Evolutionary conservation across 2,113 vertebrate species (phyloP), one percentile per base, ranked within the genome.

Genomic region (Cebidichthys violaceus): DNA sequence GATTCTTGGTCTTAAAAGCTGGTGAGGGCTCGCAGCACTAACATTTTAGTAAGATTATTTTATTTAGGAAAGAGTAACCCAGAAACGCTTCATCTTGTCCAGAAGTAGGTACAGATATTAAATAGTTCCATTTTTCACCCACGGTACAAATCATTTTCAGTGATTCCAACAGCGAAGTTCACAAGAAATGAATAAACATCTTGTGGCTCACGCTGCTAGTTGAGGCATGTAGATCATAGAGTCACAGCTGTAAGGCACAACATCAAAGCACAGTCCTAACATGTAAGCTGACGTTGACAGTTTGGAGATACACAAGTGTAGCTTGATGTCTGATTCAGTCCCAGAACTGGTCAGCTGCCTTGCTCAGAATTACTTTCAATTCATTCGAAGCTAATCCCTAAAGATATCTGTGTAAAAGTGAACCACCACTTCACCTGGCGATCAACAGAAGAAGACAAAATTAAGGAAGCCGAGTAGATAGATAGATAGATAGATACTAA

Each of bases 221-320:
- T 70, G 77, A 84, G 41, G 57, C 52, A 11, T 6, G 33, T 15
- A 55, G 50, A 70, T 79, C 11, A 82, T 35, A 77, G 55, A 70
- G 50, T 79, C 84, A 43, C 80, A 78, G 75, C 78, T 67, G 55
- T 41, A 39, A 65, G 75, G 62, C 59, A 66, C 39, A 69, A 74
- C 62, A 79, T 84, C 70, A 86, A 86, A 89, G 77, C 43, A 57
- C 50, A 45, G 83, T 59, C 2, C 41, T 33, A 14, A 68, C 62
- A 20, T 62, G 41, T 37, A 52, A 67, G 22, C 24, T 70, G 41
- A 70, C 47, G 33, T 64, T 74, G 77, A 79, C 61, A 41, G 35
- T 31, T 66, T 61, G 47, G 41, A 71, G 22, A 68, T 31, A 62
- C 62, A 72, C 35, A 15, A 67, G 33, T 66, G 41, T 0, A 31